Conservation (phyloP, 1,140 invertebrate species). For the Camponotus vicinus region DNA sequence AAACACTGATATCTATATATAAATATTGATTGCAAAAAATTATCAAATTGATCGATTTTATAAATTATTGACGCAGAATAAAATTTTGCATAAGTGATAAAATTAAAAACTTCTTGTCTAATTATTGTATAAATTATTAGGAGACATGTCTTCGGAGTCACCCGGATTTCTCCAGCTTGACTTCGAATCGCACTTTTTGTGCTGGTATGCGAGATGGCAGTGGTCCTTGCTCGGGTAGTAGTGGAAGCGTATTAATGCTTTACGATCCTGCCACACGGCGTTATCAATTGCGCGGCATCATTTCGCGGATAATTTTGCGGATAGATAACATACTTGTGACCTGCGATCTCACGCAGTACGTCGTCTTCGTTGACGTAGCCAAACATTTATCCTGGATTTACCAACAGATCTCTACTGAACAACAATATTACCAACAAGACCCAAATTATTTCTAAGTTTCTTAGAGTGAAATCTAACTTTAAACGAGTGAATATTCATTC, state of each 20-base stretch:
- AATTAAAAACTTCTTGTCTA: too few species aligned
- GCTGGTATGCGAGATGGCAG: constrained; percentile 87
- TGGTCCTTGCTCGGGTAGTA: constrained; percentile 88
- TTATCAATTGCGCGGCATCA: constrained; percentile 87
- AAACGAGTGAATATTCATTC: too few species aligned
- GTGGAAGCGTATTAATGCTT: constrained; percentile 87
- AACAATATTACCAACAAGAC: constrained; percentile 62
- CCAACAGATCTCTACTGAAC: background rate
- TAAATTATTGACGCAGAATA: background rate
- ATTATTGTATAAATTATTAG: constrained; percentile 75
- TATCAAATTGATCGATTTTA: background rate
- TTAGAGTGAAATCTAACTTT: too few species aligned
- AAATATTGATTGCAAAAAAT: background rate
- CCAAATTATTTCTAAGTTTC: too few species aligned
- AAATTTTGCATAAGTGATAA: background rate
- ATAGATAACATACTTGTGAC: too few species aligned
- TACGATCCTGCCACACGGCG: constrained; percentile 75
- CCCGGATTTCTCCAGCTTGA: constrained; percentile 86
- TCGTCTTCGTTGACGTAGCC: constrained; percentile 87
- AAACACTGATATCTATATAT: background rate
- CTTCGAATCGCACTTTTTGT: constrained; percentile 88
- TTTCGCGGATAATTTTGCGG: too few species aligned
- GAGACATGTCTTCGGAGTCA: too few species aligned
- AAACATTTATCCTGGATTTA: constrained; percentile 87
- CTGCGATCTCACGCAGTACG: too few species aligned